Evolutionary conservation across 2,113 vertebrate genomes (phyloP).

Genomic region (Aspidoscelis tigris): DNA sequence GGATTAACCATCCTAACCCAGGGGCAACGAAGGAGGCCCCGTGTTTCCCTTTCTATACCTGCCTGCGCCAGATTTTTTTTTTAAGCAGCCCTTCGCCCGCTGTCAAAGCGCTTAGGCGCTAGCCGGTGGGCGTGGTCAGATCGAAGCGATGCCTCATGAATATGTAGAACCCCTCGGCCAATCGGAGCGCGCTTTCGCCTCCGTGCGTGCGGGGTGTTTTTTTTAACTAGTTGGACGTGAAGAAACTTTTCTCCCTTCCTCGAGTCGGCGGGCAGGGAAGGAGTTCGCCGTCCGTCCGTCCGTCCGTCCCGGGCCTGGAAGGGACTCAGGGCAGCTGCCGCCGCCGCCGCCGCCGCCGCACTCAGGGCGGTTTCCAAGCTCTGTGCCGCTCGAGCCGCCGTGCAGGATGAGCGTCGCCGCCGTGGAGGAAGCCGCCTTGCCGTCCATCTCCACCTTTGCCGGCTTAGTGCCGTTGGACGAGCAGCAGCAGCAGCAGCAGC

Average conservation of each 20-base stretch:
- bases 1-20: no score
- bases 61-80: no score
- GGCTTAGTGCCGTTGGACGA: conserved; percentile 58
- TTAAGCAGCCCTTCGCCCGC: no score
- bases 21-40: no score
- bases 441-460: conserved; percentile 69
- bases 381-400: conserved; percentile 20
- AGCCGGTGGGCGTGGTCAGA: conserved; percentile 9
- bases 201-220: neutral
- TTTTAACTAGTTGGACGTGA: neutral
- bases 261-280: neutral
- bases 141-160: neutral
- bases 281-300: neutral
- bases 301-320: conserved; percentile 37
- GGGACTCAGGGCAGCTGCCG: conserved; percentile 35
- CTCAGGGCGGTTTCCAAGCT: conserved; percentile 32
- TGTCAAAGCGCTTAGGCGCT: neutral
- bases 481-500: conserved; percentile 42
- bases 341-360: neutral
- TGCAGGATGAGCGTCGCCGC: conserved; percentile 65
- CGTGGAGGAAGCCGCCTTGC: conserved; percentile 63
- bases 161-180: conserved; percentile 1
- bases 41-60: neutral
- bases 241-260: conserved; percentile 1
- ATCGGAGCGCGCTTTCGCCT: conserved; percentile 2